Conservation (phyloP, 2,797 vertebrate species). For the Esox lucius region DNA sequence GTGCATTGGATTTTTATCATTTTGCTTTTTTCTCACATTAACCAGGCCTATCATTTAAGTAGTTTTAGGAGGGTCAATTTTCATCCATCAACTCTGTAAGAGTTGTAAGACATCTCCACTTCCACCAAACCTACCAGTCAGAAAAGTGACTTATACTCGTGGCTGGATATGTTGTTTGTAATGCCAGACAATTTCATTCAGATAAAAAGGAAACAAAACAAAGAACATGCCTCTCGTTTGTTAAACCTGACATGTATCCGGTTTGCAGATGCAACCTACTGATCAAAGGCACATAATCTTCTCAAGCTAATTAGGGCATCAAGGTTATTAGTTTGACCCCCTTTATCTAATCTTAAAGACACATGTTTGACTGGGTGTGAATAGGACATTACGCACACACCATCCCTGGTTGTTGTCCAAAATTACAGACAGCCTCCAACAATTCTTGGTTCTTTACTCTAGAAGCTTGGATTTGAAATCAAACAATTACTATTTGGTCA, state of each 20-base stretch:
- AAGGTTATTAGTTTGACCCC: slow-evolving; percentile 30
- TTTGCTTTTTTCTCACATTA: background rate
- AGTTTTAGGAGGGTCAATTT: background rate
- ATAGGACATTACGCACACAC: background rate
- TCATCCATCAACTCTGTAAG: background rate
- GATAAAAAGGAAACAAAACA: slow-evolving; percentile 15
- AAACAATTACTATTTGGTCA: too few relatives aligned
- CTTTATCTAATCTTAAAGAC: slow-evolving; percentile 25
- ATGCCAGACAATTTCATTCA: slow-evolving; percentile 1
- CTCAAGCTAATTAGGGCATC: slow-evolving; percentile 39
- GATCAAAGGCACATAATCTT: slow-evolving; percentile 59
- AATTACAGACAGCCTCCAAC: background rate
- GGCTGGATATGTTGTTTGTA: background rate
- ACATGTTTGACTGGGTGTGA: slow-evolving; percentile 25
- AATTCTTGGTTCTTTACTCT: background rate
- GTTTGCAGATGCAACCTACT: slow-evolving; percentile 52
- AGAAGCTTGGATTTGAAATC: too few relatives aligned
- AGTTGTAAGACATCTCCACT: background rate
- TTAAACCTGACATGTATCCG: slow-evolving; percentile 28
- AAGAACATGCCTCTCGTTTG: slow-evolving; percentile 23
- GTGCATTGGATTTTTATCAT: slow-evolving; percentile 31
- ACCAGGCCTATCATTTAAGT: background rate
- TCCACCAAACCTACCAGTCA: background rate
- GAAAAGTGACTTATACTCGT: background rate
- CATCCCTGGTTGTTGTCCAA: background rate